Conservation (phyloP, 1,140 invertebrate species). For the Magallana ariakensis region DNA sequence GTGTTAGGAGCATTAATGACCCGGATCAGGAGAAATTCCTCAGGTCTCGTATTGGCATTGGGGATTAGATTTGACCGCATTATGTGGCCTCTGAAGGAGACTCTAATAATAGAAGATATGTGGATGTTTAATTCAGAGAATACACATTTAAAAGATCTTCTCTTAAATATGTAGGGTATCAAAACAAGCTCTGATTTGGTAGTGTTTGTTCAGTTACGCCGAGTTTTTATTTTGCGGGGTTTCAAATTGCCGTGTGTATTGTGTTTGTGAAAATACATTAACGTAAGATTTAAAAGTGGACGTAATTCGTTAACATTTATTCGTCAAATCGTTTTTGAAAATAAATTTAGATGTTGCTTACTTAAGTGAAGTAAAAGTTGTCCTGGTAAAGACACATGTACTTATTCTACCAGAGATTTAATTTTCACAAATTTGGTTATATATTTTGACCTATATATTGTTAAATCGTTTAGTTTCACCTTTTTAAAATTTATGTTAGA, state of each 20-base stretch:
- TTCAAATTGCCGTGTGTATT: neutral
- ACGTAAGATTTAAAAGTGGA: neutral
- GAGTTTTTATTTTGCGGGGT: neutral
- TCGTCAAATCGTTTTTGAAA: neutral
- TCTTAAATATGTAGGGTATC: constrained; percentile 7
- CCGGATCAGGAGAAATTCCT: constrained; percentile 70
- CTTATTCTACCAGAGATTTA: too few relatives aligned
- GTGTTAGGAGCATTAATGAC: constrained; percentile 65
- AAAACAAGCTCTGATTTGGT: neutral
- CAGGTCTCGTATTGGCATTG: constrained; percentile 50
- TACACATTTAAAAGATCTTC: neutral
- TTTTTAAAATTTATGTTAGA: too few relatives aligned
- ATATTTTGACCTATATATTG: too few relatives aligned
- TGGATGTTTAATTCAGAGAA: constrained; percentile 1
- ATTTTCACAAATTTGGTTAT: too few relatives aligned
- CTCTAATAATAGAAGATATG: neutral
- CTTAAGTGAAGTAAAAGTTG: too few relatives aligned
- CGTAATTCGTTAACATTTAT: neutral
- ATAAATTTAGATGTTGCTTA: too few relatives aligned
- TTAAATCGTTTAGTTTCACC: too few relatives aligned
- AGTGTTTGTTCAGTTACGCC: neutral
- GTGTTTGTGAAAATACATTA: neutral
- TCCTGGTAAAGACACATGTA: too few relatives aligned
- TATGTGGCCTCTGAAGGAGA: neutral
- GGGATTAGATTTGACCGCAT: constrained; percentile 27